Evolutionary conservation across 2,113 vertebrate genomes (phyloP).

Genomic region (Cinclus cinclus): DNA sequence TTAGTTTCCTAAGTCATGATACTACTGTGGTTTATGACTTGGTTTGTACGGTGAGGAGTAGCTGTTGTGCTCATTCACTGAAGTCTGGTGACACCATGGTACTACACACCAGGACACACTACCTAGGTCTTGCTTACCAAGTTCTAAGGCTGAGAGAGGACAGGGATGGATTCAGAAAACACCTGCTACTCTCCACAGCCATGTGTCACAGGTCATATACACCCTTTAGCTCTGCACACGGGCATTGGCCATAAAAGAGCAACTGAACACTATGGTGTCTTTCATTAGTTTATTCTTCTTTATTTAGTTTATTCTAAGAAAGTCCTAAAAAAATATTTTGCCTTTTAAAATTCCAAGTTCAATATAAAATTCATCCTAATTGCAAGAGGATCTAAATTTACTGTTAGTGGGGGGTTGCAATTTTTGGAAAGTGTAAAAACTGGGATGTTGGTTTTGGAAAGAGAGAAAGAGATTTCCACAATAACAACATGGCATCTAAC

Average conservation of each 20-base stretch:
- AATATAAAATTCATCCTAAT: background rate
- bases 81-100: background rate
- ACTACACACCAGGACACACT: no score
- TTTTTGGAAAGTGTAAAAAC: constrained; percentile 40
- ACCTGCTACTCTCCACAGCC: background rate
- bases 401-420: background rate
- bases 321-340: background rate
- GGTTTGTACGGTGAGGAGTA: background rate
- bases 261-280: background rate
- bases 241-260: background rate
- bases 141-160: background rate
- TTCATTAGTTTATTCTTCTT: no score
- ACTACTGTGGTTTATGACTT: background rate
- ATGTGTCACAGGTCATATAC: background rate
- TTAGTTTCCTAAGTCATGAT: background rate
- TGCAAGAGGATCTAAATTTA: background rate
- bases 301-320: background rate
- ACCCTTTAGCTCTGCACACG: background rate
- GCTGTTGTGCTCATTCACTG: background rate
- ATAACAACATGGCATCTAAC: constrained; percentile 35
- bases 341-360: background rate
- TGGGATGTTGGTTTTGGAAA: constrained; percentile 31
- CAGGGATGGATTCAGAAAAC: background rate
- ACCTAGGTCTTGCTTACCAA: background rate
- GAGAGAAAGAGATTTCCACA: background rate